Base-by-base conservation (phyloP, 2,113 vertebrate genomes). In the Balaeniceps rex region DNA sequence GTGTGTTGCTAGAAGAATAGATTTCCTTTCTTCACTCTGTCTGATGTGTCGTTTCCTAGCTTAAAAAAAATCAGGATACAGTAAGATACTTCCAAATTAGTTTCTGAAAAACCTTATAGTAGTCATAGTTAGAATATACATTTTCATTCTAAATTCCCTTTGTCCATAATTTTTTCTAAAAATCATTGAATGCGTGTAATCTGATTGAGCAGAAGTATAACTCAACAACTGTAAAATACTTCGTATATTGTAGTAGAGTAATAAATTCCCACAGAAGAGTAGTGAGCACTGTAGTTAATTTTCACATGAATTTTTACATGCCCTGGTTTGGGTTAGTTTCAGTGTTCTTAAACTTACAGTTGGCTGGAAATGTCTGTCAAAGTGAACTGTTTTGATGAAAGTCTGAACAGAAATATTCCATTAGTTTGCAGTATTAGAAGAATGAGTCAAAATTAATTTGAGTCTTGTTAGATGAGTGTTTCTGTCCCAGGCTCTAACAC, bases 1-100 rank as follows among this genome's bases (percentile, higher is more conserved):
- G 90, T 49, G 75, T 79, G 64, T 94, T 94, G 90, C 72, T 82
- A 74, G 85, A 86, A 87, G 83, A 97, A 96, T 89, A 98, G 94
- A 96, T 98, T 96, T 81, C 78, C 79, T 92, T 79, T 91, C 54
- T 65, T 91, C n/a, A 33, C 36, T 91, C 16, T 74, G 54, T 94
- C 72, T 96, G 90, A 93, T 96, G 72, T 89, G 55, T 77, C 86
- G 69, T 92, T 96, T 97, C 60, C 82, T 96, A 81, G 78, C 75
- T 93, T 93, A 61, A 93, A 94, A 93, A 94, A 93, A 65, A 23
- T 61, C 65, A 75, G 49, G 72, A 83, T 94, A n/a, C 15, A 95
- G 69, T 86, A 80, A 58, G 31, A 52, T 82, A 71, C 36, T 96
- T 96, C 74, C 57, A 87, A 87, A 92, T 95, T 90, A 71, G 40